Evolutionary conservation across 2,888 invertebrate species (phyloP), one percentile per base, ranked within the genome.

Genomic region (Deilephila elpenor): DNA sequence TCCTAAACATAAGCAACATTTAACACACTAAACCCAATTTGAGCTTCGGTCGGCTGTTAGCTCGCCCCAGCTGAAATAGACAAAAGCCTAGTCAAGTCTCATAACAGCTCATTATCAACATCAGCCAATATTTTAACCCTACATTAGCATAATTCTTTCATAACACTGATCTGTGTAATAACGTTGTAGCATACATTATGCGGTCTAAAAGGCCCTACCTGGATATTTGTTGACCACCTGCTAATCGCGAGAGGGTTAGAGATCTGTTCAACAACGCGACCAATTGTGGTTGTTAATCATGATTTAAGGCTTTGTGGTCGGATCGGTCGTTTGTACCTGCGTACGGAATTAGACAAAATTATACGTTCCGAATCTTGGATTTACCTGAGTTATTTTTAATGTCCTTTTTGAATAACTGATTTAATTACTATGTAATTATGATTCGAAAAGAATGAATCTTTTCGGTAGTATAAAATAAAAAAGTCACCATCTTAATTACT

Each of bases 211-310:
- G 29, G 44, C 51, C 73, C 37, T 56, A 74, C 74, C 71, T 73
- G 67, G 70, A 70, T 73, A 74, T 74, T 70, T 59, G 56, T 74
- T 59, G 67, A n/a, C 71, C 70, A 74, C 59, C 34, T 53, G 59
- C 74, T 73, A 77, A 76, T 79, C 75, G 73, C 59, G 51, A 34
- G 73, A 32, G 59, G 56, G 20, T 67, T 67, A 17, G 67, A 25
- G 51, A 25, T 67, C 51, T 51, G 44, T 11, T 17, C 14, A 29
- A 60, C 29, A 8, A 5, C 11, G 60, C 17, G 29, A 60, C 29
- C 29, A 60, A 60, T 60, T 60, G 29, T 29, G 60, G 60, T 17
- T 29, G 29, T 60, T 60, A 60, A 14, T 60, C 25, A 29, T 60
- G 25, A 60, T 60, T 29, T 29, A 29, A 29, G 25, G 14, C 25